phyloP scores from a whole-genome alignment of 2,797 vertebrate genomes.

The Decapterus maruadsi region DNA sequence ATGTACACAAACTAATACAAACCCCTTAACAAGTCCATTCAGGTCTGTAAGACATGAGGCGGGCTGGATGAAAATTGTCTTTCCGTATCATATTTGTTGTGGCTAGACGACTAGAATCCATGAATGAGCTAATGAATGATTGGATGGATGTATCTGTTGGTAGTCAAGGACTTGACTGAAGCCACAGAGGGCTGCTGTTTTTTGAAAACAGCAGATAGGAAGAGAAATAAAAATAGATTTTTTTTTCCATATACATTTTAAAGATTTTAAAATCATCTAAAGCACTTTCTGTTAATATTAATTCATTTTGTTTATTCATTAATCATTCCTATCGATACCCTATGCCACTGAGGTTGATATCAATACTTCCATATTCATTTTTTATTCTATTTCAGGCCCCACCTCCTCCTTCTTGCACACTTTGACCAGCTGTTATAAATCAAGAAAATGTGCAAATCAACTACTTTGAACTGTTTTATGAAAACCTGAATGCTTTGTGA shows the following conservation, averaged over 20 bases:
- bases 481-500: conserved; percentile 93
- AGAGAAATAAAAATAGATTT: conserved; percentile 85
- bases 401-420: conserved; percentile 70
- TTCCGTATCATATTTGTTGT: conserved; percentile 48
- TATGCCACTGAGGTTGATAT: conserved; percentile 82
- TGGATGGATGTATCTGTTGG: conserved; percentile 73
- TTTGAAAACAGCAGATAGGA: conserved; percentile 85
- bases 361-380: conserved; percentile 78
- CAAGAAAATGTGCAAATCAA: conserved; percentile 87
- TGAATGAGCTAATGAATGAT: conserved; percentile 64
- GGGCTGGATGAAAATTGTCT: conserved; percentile 55
- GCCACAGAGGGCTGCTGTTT: conserved; percentile 81
- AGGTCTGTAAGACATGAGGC: conserved; percentile 64
- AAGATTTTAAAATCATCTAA: conserved; percentile 84
- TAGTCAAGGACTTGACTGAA: conserved; percentile 79
- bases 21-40: conserved; percentile 61
- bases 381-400: conserved; percentile 68
- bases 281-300: conserved; percentile 85
- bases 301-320: conserved; percentile 77
- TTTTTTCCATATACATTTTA: conserved; percentile 80
- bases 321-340: conserved; percentile 82
- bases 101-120: conserved; percentile 56
- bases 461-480: conserved; percentile 84
- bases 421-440: conserved; percentile 82
- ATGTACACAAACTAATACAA: conserved; percentile 76